A percentile compares a stretch with the other conserved stretches of the same genome.
phyloP scores from a whole-genome alignment of 1,140 invertebrate genomes.

The Leguminivora glycinivorella region DNA sequence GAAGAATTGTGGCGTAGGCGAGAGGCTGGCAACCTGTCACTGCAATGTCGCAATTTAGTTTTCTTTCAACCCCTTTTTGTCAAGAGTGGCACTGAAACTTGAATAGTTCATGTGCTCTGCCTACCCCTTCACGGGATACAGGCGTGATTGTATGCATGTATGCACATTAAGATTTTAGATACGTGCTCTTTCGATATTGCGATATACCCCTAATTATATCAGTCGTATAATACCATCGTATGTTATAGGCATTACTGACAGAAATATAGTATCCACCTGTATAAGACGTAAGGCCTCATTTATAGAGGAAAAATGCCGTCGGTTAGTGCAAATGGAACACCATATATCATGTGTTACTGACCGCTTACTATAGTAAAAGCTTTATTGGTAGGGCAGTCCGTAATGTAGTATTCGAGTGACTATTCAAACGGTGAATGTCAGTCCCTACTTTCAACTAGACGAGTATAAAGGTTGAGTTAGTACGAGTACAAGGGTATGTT shows the following conservation, averaged over 20 bases:
- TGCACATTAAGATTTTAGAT: not conserved
- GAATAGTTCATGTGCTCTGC: no score
- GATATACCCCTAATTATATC: slow-evolving; percentile 7
- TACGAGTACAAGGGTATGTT: no score
- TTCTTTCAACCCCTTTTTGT: no score
- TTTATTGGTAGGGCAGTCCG: slow-evolving; percentile 14
- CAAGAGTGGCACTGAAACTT: no score
- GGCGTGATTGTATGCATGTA: no score
- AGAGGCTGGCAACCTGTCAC: no score
- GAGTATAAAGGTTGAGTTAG: no score
- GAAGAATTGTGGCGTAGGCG: no score
- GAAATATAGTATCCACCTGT: slow-evolving; percentile 26
- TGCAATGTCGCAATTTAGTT: no score
- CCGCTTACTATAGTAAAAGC: slow-evolving; percentile 21
- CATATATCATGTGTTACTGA: slow-evolving; percentile 28
- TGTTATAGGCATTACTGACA: slow-evolving; percentile 25
- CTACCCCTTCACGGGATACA: no score
- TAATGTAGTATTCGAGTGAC: slow-evolving; percentile 3
- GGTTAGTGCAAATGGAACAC: slow-evolving; percentile 27
- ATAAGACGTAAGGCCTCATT: slow-evolving; percentile 29
- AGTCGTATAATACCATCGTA: slow-evolving; percentile 24
- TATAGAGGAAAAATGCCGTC: slow-evolving; percentile 27
- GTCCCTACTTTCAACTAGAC: no score
- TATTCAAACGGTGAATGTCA: not conserved
- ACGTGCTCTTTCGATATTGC: not conserved